Conservation (phyloP, 2,113 vertebrate genomes). For the western clawed frog (Xenopus tropicalis) region UCB_Xtro_10.0 CM004450.2:44082001-44082500, state of each 20-base stretch:
- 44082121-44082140: slow-evolving; percentile 90
- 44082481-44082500: no score
- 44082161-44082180: no score
- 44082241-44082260: slow-evolving; percentile 42
- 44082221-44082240: not conserved
- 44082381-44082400: no score
- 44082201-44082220: slow-evolving; percentile 59
- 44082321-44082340: no score
- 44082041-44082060: slow-evolving; percentile 99
- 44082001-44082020: slow-evolving; percentile 99
- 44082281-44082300: not conserved
- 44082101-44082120: slow-evolving; percentile 91
- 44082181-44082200: slow-evolving; percentile 43
- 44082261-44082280: slow-evolving; percentile 27
- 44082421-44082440: no score
- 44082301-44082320: not conserved
- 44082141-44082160: slow-evolving; percentile 70
- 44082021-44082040: slow-evolving; percentile 98
- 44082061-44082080: slow-evolving; percentile 99
- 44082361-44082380: no score
- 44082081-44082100: slow-evolving; percentile 99
- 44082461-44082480: no score
- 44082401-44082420: no score
- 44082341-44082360: no score
- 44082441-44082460: no score